phyloP scores from a whole-genome alignment of 2,797 vertebrate species.

The Triplophysa yarkandensis region DNA sequence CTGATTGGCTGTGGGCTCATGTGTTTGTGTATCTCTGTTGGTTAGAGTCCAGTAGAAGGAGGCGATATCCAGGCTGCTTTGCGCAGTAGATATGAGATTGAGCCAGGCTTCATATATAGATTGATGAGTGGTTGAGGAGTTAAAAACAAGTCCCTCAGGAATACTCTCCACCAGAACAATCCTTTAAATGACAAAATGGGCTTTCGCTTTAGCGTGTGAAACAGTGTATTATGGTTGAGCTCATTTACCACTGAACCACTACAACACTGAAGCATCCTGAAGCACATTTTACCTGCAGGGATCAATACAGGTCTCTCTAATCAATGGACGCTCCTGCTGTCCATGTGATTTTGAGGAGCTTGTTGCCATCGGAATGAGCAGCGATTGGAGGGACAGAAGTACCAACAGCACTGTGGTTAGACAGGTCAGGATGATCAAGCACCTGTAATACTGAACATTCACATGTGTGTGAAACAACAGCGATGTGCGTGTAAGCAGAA shows the following conservation, averaged over 20 bases:
- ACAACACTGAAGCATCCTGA: background rate
- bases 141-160: conserved; percentile 82
- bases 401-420: conserved; percentile 70
- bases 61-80: conserved; percentile 85
- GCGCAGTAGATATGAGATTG: conserved; percentile 72
- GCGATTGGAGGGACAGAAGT: conserved; percentile 68
- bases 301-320: conserved; percentile 70
- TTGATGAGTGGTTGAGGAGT: conserved; percentile 71
- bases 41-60: conserved; percentile 94
- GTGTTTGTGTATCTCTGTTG: conserved; percentile 83
- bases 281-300: conserved; percentile 76
- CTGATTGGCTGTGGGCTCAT: conserved; percentile 80
- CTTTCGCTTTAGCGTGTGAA: conserved; percentile 25
- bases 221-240: conserved; percentile 5
- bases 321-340: conserved; percentile 47
- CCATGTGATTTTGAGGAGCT: background rate
- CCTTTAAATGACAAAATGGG: conserved; percentile 61
- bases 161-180: conserved; percentile 88
- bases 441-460: conserved; percentile 69
- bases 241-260: conserved; percentile 12
- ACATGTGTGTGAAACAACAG: background rate
- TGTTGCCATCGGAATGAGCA: conserved; percentile 58
- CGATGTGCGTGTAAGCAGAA: background rate
- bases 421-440: conserved; percentile 63
- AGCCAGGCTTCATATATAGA: conserved; percentile 84